These are phyloP conservation scores for Trichonephila clavipes DNA, from an alignment of 1,140 invertebrate species.

Conservation along the genomic window DNA sequence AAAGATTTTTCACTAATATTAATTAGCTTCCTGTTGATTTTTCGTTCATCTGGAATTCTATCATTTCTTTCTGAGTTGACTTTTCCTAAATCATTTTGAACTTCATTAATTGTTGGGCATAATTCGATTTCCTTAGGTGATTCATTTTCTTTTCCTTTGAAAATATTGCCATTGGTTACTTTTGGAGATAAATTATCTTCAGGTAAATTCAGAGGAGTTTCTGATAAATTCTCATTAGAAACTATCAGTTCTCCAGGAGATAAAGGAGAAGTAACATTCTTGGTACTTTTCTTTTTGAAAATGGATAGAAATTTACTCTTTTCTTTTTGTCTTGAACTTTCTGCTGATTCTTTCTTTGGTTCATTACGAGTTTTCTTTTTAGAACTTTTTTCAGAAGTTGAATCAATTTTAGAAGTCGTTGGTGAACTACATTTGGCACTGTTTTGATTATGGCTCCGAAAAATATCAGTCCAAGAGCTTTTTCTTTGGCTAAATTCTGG, in stretches of 20 bases:
- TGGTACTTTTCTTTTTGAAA: conserved; percentile 73
- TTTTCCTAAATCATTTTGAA: conserved; percentile 73
- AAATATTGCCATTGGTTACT: conserved; percentile 55
- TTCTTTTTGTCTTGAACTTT: conserved; percentile 49
- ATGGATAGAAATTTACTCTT: conserved; percentile 75
- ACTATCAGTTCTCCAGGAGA: conserved; percentile 46
- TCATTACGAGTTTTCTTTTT: conserved; percentile 61
- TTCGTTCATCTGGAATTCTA: conserved; percentile 66
- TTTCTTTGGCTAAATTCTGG: conserved; percentile 58
- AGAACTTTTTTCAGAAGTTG: neutral
- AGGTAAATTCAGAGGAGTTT: conserved; percentile 11
- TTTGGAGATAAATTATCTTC: conserved; percentile 39
- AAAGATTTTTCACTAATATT: conserved; percentile 64
- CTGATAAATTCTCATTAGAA: conserved; percentile 43
- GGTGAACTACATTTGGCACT: conserved; percentile 48
- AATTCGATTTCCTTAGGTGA: conserved; percentile 39
- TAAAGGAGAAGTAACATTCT: conserved; percentile 45
- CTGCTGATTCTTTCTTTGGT: conserved; percentile 31
- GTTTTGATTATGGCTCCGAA: conserved; percentile 66
- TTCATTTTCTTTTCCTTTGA: conserved; percentile 69
- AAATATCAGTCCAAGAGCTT: conserved; percentile 77
- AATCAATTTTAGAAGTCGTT: neutral
- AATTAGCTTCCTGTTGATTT: conserved; percentile 56
- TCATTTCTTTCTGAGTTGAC: conserved; percentile 58
- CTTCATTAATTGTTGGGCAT: conserved; percentile 9